Percentiles rank a stretch among this genome's conserved stretches.
Evolutionary conservation across 2,888 invertebrate species (phyloP).

Genomic region (Drosophila emarginata): DNA sequence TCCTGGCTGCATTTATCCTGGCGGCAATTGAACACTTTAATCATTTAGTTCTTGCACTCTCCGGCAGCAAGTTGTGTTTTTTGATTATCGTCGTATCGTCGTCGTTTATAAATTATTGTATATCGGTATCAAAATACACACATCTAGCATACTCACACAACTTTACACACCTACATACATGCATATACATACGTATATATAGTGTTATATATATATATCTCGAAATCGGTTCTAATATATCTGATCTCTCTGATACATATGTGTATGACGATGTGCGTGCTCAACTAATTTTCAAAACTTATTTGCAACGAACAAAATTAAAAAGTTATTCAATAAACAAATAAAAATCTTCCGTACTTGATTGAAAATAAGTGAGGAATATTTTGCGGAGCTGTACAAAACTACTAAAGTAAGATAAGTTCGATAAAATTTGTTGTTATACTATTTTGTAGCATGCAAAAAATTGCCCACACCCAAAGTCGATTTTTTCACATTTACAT

Average conservation of each 20-base stretch:
- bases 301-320: conserved; percentile 55
- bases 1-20: conserved; percentile 78
- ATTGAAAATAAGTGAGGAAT: conserved; percentile 41
- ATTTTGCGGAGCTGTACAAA: conserved; percentile 45
- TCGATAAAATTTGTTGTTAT: conserved; percentile 23
- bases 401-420: conserved; percentile 58
- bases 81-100: conserved; percentile 78
- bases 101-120: conserved; percentile 77
- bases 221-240: conserved; percentile 57
- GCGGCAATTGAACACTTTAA: conserved; percentile 72
- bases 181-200: conserved; percentile 34
- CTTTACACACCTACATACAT: conserved; percentile 40
- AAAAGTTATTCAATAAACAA: conserved; percentile 30
- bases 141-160: conserved; percentile 57
- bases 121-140: conserved; percentile 72
- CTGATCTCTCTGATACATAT: conserved; percentile 23
- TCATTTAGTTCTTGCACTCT: conserved; percentile 84
- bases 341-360: conserved; percentile 19
- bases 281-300: conserved; percentile 51
- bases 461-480: conserved; percentile 72
- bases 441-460: conserved; percentile 28
- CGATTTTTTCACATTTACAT: conserved; percentile 59
- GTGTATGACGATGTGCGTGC: conserved; percentile 56
- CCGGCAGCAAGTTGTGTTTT: conserved; percentile 83
- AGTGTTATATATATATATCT: conserved; percentile 29